phyloP scores from a whole-genome alignment of 2,888 invertebrate genomes.

The Epistrophella euchroma region DNA sequence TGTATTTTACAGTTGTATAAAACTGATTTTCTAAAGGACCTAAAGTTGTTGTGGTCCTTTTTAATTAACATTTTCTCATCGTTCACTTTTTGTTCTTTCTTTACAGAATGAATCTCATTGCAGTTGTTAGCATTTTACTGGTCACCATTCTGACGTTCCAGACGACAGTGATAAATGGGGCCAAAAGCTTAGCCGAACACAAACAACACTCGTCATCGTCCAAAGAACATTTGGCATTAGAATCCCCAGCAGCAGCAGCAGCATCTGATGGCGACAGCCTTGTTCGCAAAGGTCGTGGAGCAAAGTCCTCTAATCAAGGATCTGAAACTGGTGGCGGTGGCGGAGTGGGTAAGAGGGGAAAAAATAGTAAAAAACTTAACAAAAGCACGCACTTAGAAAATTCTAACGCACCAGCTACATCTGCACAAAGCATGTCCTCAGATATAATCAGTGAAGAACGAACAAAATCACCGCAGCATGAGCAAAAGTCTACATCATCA shows the following conservation, averaged over 20 bases:
- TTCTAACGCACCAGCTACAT: slow-evolving; percentile 77
- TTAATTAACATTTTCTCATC: slow-evolving; percentile 49
- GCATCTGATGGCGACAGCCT: slow-evolving; percentile 77
- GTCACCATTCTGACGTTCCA: slow-evolving; percentile 79
- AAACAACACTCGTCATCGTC: slow-evolving; percentile 65
- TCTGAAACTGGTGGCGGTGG: slow-evolving; percentile 74
- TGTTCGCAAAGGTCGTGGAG: slow-evolving; percentile 80
- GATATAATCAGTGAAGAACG: slow-evolving; percentile 57
- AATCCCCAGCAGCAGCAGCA: slow-evolving; percentile 75
- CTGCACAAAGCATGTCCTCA: slow-evolving; percentile 77
- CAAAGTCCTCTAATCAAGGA: slow-evolving; percentile 61
- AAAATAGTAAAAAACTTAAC: slow-evolving; percentile 81
- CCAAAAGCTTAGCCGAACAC: slow-evolving; percentile 77
- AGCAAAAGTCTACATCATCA: slow-evolving; percentile 46
- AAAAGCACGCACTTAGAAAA: slow-evolving; percentile 74
- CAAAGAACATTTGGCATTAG: slow-evolving; percentile 73
- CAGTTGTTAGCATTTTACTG: slow-evolving; percentile 77
- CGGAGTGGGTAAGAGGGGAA: slow-evolving; percentile 79
- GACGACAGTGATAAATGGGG: slow-evolving; percentile 79
- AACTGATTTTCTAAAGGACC: slow-evolving; percentile 26
- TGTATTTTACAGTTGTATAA: slow-evolving; percentile 16
- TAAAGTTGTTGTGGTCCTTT: slow-evolving; percentile 17
- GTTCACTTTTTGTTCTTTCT: slow-evolving; percentile 26
- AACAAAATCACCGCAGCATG: slow-evolving; percentile 42
- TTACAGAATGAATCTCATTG: slow-evolving; percentile 78